A percentile compares a stretch with the other conserved stretches of the same genome.
phyloP scores from a whole-genome alignment of 1,140 invertebrate species.

The Drosophila lacertosa region DNA sequence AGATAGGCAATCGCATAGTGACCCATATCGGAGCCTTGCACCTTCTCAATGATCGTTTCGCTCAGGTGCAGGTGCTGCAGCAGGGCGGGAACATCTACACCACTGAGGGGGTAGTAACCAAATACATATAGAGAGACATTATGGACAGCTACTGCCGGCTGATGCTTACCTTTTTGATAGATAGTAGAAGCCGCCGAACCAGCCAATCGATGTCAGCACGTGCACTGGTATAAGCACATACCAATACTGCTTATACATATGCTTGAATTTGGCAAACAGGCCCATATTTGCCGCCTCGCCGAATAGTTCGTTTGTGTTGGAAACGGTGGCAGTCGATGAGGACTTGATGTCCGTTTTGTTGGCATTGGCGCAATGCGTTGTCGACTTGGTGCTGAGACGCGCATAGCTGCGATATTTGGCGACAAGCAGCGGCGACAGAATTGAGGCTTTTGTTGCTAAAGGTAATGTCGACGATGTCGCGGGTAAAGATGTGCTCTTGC shows the following conservation, averaged over 20 bases:
- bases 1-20: slow-evolving; percentile 94
- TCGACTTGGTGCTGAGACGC: slow-evolving; percentile 51
- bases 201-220: slow-evolving; percentile 92
- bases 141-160: not conserved
- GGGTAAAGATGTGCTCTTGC: slow-evolving; percentile 2
- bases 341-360: slow-evolving; percentile 56
- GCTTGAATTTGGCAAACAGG: slow-evolving; percentile 93
- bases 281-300: slow-evolving; percentile 77
- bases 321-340: slow-evolving; percentile 38
- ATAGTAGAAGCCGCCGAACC: slow-evolving; percentile 94
- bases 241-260: slow-evolving; percentile 97
- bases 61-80: slow-evolving; percentile 90
- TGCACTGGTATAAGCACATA: slow-evolving; percentile 96
- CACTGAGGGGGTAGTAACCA: too few relatives aligned
- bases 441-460: slow-evolving; percentile 5
- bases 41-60: slow-evolving; percentile 90
- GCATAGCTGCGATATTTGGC: slow-evolving; percentile 43
- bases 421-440: slow-evolving; percentile 28
- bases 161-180: slow-evolving; percentile 90
- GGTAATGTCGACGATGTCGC: slow-evolving; percentile 7
- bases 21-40: slow-evolving; percentile 92
- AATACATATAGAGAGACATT: not conserved
- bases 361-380: slow-evolving; percentile 33
- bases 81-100: slow-evolving; percentile 92
- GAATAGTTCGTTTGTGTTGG: slow-evolving; percentile 59